Percentiles rank a stretch among this genome's conserved stretches.
phyloP scores from a whole-genome alignment of 92 coral and sea anemone genomes.

The Phenganax stokvisi region DNA sequence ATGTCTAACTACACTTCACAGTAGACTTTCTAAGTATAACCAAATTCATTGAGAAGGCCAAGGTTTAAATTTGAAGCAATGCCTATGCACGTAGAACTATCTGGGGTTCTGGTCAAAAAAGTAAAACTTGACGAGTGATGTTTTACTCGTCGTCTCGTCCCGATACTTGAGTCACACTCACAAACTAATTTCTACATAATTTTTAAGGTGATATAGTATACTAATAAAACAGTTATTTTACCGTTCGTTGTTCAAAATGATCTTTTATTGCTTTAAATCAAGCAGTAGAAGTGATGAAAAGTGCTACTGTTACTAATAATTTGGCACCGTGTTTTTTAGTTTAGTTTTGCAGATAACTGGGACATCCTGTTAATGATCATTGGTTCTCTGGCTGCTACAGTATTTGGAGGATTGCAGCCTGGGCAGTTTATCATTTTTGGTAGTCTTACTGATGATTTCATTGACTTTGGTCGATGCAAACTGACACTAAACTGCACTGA shows the following conservation, averaged over 20 bases:
- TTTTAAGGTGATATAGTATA: no score
- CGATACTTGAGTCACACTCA: no score
- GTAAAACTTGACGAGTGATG: no score
- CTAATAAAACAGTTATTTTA: background rate
- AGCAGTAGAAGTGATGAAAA: background rate
- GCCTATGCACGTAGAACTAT: no score
- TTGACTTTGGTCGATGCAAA: conserved; percentile 39
- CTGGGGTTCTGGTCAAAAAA: no score
- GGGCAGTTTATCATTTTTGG: conserved; percentile 92
- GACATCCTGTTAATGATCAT: conserved; percentile 40
- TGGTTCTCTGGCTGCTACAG: conserved; percentile 42
- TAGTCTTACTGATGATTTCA: conserved; percentile 31
- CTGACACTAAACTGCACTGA: background rate
- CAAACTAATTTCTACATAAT: no score
- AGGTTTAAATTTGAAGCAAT: no score
- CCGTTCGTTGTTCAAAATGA: background rate
- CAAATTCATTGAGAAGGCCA: no score
- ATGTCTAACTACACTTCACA: no score
- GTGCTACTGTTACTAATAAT: background rate
- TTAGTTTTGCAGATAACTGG: conserved; percentile 30
- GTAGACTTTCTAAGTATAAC: no score
- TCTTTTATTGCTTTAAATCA: background rate
- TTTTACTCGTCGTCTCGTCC: no score
- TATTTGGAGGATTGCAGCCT: conserved; percentile 59
- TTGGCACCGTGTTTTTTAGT: conserved; percentile 21